Evolutionary conservation across 2,797 vertebrate genomes (phyloP), one percentile per base, ranked within the genome.

Genomic region (Serranus cabrilla): DNA sequence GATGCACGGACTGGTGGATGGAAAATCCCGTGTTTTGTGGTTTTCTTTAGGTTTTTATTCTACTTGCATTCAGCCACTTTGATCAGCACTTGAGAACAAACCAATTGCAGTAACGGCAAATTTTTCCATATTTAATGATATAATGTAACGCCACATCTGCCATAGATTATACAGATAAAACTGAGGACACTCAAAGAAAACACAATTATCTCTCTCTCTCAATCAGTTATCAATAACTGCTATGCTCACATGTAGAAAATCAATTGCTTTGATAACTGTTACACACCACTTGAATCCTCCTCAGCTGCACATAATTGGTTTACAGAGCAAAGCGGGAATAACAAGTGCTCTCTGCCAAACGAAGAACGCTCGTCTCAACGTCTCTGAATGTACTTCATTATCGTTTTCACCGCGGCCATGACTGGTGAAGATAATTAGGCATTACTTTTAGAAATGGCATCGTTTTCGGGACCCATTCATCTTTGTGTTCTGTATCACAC

Each of bases 401-500:
- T 77, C 18, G 31, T 67, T 56, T 63, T 12, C 6, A 25, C 31
- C 57, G 54, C 1, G 2, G 17, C 45, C 67, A n/a, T 25, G 50
- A 60, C 65, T 71, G 52, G 14, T 60, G 47, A 51, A 74, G 7
- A 78, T 77, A 74, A 85, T 82, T 50, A 39, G 64, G 39, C 50
- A 14, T 77, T 43, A 47, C 58, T 55, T 66, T 79, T 67, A 11
- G 56, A 76, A 74, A 76, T 42, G 40, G 47, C 56, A 46, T 71
- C 18, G 23, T 82, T 76, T 67, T 68, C 40, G 54, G 13, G 51
- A 40, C 0, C 0, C 9, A 5, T 77, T 74, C 40, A 59, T 78
- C 76, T 62, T 58, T 67, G 73, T 52, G 59, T 18, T 43, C 21
- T 27, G 11, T 66, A 49, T 74, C 27, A 1, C 60, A 14, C 54